These are phyloP conservation scores for Etia nguti DNA, from an alignment of 2,113 vertebrate species.

Conservation along the genomic window DNA sequence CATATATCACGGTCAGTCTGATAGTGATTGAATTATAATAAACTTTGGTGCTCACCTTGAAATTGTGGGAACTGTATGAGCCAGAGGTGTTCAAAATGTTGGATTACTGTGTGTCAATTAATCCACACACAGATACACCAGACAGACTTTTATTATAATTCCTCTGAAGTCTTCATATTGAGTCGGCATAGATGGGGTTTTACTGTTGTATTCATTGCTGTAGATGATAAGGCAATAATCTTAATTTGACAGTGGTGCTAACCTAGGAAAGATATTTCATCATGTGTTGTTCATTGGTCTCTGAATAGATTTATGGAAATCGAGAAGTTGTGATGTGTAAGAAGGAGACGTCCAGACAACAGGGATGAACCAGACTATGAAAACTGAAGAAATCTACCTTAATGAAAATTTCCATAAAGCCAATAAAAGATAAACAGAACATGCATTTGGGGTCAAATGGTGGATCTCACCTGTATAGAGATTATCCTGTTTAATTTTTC, in stretches of 20 bases:
- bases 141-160: not conserved
- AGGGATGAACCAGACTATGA: not conserved
- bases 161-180: not conserved
- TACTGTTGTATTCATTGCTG: not conserved
- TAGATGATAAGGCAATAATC: not conserved
- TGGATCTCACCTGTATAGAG: not conserved
- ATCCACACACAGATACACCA: not conserved
- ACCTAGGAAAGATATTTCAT: not conserved
- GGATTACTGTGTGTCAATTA: not conserved
- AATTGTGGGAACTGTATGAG: not conserved
- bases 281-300: not conserved
- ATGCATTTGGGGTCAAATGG: not conserved
- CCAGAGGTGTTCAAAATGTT: not conserved
- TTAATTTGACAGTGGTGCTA: not conserved
- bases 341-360: not conserved
- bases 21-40: accelerated
- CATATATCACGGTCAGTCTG: not conserved
- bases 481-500: not conserved
- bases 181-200: not conserved
- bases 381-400: not conserved
- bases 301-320: not conserved
- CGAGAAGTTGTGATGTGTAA: not conserved
- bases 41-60: not conserved
- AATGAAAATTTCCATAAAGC: not conserved
- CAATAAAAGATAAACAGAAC: not conserved